phyloP scores from a whole-genome alignment of 2,113 vertebrate genomes.

The Spermophilus dauricus region DNA sequence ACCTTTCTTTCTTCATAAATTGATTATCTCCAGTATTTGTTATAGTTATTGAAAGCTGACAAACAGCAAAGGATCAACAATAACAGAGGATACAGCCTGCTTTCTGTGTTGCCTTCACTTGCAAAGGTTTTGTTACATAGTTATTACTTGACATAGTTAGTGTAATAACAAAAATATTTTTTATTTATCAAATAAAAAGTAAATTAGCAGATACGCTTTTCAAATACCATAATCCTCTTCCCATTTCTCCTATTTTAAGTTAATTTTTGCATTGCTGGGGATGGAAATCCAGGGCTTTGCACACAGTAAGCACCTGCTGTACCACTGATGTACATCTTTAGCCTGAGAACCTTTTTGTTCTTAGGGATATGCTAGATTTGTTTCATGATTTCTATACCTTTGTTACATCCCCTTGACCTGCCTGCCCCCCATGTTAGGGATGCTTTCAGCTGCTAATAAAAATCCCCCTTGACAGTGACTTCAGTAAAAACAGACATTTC shows the following conservation, averaged over 20 bases:
- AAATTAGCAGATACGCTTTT: not conserved
- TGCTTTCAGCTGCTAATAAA: not conserved
- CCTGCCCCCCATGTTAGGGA: not conserved
- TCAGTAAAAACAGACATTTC: not conserved
- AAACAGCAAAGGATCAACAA: not conserved
- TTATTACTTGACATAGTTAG: not conserved
- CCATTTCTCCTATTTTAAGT: not conserved
- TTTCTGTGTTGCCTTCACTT: not conserved
- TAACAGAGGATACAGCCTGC: not conserved
- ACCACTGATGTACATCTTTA: not conserved
- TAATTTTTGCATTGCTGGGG: not conserved
- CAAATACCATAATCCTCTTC: not conserved
- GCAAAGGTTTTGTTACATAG: not conserved
- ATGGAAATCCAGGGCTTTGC: not conserved
- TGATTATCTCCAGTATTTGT: not conserved
- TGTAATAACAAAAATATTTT: not conserved
- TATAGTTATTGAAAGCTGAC: no score
- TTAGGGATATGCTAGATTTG: not conserved
- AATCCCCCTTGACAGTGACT: not conserved
- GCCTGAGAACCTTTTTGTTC: not conserved
- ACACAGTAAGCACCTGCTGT: not conserved
- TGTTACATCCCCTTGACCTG: no score
- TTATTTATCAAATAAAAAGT: constrained; percentile 19
- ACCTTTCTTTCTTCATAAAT: not conserved
- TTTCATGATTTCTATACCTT: not conserved